Evolutionary conservation across 2,888 invertebrate genomes (phyloP).

Genomic region (Erebia aethiops): DNA sequence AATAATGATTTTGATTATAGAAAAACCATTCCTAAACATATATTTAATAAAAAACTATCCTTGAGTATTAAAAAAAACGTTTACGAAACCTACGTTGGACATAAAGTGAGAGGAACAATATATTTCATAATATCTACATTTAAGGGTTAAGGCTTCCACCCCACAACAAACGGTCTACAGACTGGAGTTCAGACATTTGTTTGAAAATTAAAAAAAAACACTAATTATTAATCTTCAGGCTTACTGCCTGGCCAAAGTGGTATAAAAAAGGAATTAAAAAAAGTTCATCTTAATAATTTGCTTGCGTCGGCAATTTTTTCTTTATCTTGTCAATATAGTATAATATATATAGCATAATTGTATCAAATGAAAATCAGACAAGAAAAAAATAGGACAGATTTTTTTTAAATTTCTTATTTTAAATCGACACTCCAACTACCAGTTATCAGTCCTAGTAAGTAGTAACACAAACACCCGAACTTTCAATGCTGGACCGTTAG

Average conservation of each 20-base stretch:
- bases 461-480: too few relatives aligned
- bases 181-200: neutral
- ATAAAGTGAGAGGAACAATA: conserved; percentile 38
- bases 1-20: neutral
- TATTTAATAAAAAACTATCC: neutral
- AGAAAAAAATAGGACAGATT: too few relatives aligned
- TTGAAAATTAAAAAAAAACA: neutral
- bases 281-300: too few relatives aligned
- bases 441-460: neutral
- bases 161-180: neutral
- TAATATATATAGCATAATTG: too few relatives aligned
- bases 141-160: neutral
- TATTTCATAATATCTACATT: conserved; percentile 33
- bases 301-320: too few relatives aligned
- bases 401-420: too few relatives aligned
- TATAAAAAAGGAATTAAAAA: too few relatives aligned
- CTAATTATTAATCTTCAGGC: too few relatives aligned
- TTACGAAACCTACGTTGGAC: conserved; percentile 30
- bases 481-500: neutral
- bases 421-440: neutral
- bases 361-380: neutral
- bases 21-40: neutral
- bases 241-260: too few relatives aligned
- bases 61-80: conserved; percentile 14
- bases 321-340: too few relatives aligned